Percentiles rank a stretch among this genome's conserved stretches.
These are phyloP conservation scores for Zosterops lateralis DNA, from an alignment of 2,113 vertebrate species.

Conservation along the genomic window DNA sequence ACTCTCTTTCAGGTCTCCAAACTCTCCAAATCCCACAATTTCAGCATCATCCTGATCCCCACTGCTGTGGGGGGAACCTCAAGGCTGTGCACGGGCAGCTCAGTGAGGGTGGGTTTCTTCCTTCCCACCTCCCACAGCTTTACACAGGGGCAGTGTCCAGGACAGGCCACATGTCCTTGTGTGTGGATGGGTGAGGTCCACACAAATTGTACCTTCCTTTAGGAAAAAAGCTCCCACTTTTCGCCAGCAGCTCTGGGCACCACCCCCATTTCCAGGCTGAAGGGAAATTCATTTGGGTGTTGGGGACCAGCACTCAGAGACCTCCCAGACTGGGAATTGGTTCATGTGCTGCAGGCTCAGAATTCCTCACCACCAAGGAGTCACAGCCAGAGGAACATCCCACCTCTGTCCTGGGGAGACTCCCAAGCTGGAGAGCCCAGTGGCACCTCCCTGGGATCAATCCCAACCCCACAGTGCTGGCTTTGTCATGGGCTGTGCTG, in stretches of 20 bases:
- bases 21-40: background rate
- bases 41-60: background rate
- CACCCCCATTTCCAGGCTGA: no score
- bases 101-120: background rate
- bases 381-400: background rate
- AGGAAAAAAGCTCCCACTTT: background rate
- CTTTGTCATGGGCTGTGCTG: background rate
- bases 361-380: background rate
- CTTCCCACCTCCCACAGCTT: background rate
- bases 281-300: accelerated
- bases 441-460: background rate
- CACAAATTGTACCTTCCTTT: accelerated
- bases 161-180: accelerated
- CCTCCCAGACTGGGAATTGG: background rate
- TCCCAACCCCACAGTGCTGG: background rate
- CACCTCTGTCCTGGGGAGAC: background rate
- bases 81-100: background rate
- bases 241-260: background rate
- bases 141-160: background rate
- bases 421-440: background rate
- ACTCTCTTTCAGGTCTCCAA: background rate
- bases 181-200: background rate
- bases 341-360: background rate
- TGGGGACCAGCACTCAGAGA: background rate
- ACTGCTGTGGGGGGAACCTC: background rate